A percentile compares a stretch with the other conserved stretches of the same genome.
Evolutionary conservation across 2,113 vertebrate species (phyloP).

Genomic region (Chrysemys picta): DNA sequence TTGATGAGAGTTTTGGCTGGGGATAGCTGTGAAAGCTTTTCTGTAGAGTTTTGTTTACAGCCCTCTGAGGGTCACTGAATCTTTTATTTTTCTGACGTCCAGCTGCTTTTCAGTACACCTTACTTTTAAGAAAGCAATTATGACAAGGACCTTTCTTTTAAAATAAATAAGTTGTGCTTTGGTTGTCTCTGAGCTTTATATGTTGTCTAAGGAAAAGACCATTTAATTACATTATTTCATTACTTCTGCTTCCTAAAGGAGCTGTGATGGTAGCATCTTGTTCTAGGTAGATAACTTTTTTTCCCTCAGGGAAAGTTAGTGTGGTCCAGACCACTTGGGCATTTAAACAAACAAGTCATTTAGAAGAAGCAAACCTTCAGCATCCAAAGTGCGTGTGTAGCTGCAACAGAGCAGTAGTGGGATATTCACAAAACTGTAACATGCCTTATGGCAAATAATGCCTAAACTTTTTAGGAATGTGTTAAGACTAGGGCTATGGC

Average conservation of each 20-base stretch:
- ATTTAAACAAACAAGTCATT: neutral
- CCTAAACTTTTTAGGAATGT: slow-evolving; percentile 45
- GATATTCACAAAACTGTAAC: neutral
- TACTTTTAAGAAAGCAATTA: slow-evolving; percentile 62
- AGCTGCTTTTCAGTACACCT: slow-evolving; percentile 51
- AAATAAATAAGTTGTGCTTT: neutral
- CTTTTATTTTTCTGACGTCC: slow-evolving; percentile 57
- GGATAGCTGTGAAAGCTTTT: neutral
- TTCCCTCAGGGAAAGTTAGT: neutral
- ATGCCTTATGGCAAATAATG: neutral
- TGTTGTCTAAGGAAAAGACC: slow-evolving; percentile 48
- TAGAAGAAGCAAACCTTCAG: neutral
- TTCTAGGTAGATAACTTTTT: slow-evolving; percentile 24
- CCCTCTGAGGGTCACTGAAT: neutral
- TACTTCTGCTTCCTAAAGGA: slow-evolving; percentile 58
- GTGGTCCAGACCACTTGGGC: slow-evolving; percentile 4
- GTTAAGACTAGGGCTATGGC: slow-evolving; percentile 54
- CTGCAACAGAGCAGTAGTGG: neutral
- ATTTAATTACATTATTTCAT: slow-evolving; percentile 48
- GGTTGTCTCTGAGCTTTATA: neutral
- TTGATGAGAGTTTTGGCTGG: neutral
- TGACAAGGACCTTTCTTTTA: neutral
- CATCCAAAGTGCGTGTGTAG: neutral
- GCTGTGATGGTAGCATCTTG: slow-evolving; percentile 8
- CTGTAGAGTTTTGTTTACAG: slow-evolving; percentile 25